Evolutionary conservation across 1,140 invertebrate genomes (phyloP).

Genomic region (Drosophila novamexicana): DNA sequence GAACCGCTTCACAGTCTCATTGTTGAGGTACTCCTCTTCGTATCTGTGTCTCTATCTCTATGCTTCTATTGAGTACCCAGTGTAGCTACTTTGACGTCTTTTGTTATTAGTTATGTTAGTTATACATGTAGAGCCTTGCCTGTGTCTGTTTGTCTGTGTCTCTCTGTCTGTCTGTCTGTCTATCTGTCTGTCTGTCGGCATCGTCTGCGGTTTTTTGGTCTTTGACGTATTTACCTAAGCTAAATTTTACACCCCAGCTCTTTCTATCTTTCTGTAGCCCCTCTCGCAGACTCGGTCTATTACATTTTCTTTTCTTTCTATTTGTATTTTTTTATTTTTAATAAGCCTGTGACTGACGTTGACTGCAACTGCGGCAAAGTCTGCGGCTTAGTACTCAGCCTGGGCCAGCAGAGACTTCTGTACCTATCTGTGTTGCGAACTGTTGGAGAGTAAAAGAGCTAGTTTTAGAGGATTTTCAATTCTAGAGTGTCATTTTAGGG

Average conservation of each 20-base stretch:
- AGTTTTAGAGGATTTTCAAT: neutral
- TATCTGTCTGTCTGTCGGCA: conserved; percentile 15
- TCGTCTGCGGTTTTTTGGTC: conserved; percentile 59
- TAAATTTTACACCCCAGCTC: conserved; percentile 40
- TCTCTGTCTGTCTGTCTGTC: neutral
- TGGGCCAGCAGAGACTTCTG: neutral
- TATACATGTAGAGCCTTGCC: conserved; percentile 31
- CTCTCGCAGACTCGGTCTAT: neutral
- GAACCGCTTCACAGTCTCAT: neutral
- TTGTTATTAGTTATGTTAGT: conserved; percentile 49
- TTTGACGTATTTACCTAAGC: conserved; percentile 59
- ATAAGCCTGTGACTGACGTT: conserved; percentile 22
- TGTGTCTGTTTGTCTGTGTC: neutral
- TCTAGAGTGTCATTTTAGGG: too few relatives aligned
- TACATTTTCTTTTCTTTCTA: conserved; percentile 2
- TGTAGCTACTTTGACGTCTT: conserved; percentile 79
- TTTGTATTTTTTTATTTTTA: conserved; percentile 2
- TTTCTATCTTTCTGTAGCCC: conserved; percentile 20
- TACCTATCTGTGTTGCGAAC: neutral
- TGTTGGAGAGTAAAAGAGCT: neutral
- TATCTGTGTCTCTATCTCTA: conserved; percentile 13
- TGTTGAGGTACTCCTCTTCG: conserved; percentile 10
- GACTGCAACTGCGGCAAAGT: conserved; percentile 23
- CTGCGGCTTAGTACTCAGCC: conserved; percentile 26
- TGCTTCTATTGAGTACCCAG: conserved; percentile 15